Evolutionary conservation across 2,888 invertebrate species (phyloP).

Genomic region (Aradus depressus): DNA sequence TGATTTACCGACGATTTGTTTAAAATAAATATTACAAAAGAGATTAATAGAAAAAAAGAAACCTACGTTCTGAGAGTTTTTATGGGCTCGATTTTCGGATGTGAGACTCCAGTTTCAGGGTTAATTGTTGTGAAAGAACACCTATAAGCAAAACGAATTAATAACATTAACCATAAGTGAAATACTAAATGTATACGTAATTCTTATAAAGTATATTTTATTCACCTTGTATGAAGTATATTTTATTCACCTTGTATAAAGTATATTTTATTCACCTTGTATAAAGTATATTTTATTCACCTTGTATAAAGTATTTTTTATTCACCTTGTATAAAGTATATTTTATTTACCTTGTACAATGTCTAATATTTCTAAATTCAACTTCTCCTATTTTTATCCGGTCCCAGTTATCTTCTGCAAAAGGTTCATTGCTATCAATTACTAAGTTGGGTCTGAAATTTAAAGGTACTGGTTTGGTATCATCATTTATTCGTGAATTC

Average conservation of each 20-base stretch:
- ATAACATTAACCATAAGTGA: neutral
- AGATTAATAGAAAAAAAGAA: neutral
- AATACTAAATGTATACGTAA: neutral
- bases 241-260: neutral
- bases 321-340: slow-evolving; percentile 4
- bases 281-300: neutral
- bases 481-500: neutral
- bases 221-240: neutral
- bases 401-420: slow-evolving; percentile 22
- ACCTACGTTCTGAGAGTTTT: slow-evolving; percentile 10
- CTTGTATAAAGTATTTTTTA: neutral
- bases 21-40: no score
- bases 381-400: slow-evolving; percentile 24
- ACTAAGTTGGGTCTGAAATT: slow-evolving; percentile 25
- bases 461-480: neutral
- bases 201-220: neutral
- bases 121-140: slow-evolving; percentile 9
- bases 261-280: neutral
- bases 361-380: slow-evolving; percentile 17
- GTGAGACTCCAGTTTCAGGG: neutral
- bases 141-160: slow-evolving; percentile 7
- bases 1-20: no score
- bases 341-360: slow-evolving; percentile 18
- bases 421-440: slow-evolving; percentile 17
- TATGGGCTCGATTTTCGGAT: slow-evolving; percentile 6